Evolutionary conservation across 2,888 invertebrate species (phyloP).

Genomic region (Cheiracanthium punctorium): DNA sequence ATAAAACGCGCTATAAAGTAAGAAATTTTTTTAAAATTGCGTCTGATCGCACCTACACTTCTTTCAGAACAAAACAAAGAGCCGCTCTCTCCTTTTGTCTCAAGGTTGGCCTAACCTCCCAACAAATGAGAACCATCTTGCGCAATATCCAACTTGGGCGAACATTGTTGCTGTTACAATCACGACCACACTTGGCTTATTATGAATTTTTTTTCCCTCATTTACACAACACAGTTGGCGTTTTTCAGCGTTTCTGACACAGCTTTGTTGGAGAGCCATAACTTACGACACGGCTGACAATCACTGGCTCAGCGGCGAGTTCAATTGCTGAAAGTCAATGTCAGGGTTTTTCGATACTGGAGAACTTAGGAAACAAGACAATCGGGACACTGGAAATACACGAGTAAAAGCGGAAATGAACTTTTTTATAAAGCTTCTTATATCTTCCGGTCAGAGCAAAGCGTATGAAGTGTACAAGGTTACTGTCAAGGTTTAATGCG

Average conservation of each 20-base stretch:
- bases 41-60: constrained; percentile 54
- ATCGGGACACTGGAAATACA: neutral
- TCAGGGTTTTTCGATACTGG: constrained; percentile 29
- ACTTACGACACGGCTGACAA: constrained; percentile 55
- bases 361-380: neutral
- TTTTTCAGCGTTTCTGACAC: constrained; percentile 54
- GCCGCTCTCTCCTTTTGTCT: constrained; percentile 36
- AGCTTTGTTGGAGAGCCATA: constrained; percentile 43
- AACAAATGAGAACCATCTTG: constrained; percentile 53
- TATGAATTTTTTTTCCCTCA: constrained; percentile 49
- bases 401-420: neutral
- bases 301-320: constrained; percentile 27
- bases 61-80: constrained; percentile 16
- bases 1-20: constrained; percentile 18
- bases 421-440: neutral
- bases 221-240: constrained; percentile 39
- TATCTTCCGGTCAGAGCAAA: neutral
- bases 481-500: neutral
- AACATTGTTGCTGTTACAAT: constrained; percentile 59
- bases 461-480: neutral
- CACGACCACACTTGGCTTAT: constrained; percentile 51
- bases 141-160: constrained; percentile 46
- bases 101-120: constrained; percentile 55
- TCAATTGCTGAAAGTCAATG: constrained; percentile 52
- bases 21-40: neutral